A percentile compares a stretch with the other conserved stretches of the same genome.
Conservation (phyloP, 2,113 vertebrate species). For the Dinomys branickii region DNA sequence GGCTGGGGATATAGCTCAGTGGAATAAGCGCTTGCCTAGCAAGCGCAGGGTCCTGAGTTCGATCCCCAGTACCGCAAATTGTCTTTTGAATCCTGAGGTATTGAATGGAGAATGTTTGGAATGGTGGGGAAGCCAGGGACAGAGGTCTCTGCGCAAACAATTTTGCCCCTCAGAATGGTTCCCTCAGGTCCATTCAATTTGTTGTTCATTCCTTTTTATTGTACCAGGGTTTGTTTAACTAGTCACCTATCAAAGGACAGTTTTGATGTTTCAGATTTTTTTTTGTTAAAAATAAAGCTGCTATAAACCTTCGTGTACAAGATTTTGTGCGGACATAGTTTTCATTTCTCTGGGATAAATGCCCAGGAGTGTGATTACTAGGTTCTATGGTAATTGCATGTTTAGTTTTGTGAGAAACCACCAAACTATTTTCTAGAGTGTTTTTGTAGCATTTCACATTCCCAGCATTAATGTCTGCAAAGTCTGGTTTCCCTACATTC, state of each 20-base stretch:
- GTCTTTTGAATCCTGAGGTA: slow-evolving; percentile 45
- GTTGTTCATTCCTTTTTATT: not conserved
- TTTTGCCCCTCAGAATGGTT: slow-evolving; percentile 24
- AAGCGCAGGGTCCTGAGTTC: too few relatives aligned
- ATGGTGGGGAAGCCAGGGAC: not conserved
- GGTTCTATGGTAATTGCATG: slow-evolving; percentile 64
- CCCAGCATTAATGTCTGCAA: slow-evolving; percentile 24
- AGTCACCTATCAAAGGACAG: slow-evolving; percentile 26
- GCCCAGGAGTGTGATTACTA: slow-evolving; percentile 58
- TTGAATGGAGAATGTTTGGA: not conserved
- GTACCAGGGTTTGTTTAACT: too few relatives aligned
- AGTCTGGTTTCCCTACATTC: slow-evolving; percentile 45
- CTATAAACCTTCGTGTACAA: slow-evolving; percentile 51
- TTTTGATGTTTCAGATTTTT: slow-evolving; percentile 52
- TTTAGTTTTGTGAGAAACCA: slow-evolving; percentile 69
- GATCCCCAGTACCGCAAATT: too few relatives aligned
- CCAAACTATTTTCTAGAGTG: slow-evolving; percentile 65
- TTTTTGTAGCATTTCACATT: slow-evolving; percentile 53
- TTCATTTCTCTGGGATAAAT: slow-evolving; percentile 68
- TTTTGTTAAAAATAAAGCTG: slow-evolving; percentile 36
- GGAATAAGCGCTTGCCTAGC: too few relatives aligned
- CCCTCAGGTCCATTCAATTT: not conserved
- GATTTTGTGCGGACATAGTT: slow-evolving; percentile 44
- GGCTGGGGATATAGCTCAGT: too few relatives aligned
- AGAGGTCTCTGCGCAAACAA: slow-evolving; percentile 8